Evolutionary conservation across 2,888 invertebrate genomes (phyloP).

Genomic region (Cremastinae sp.): DNA sequence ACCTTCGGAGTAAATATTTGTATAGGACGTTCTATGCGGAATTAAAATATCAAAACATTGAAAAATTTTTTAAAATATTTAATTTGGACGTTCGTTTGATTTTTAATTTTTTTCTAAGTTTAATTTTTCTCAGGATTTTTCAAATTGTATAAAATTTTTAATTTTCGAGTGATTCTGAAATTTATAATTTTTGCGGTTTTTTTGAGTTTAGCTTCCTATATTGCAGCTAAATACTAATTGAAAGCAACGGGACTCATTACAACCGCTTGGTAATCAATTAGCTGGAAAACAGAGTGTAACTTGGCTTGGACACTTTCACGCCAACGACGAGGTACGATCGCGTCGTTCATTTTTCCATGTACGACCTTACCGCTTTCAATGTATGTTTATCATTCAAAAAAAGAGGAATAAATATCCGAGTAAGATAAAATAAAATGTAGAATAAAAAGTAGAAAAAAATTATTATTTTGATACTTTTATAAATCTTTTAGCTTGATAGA

Average conservation of each 20-base stretch:
- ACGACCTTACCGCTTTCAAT: conserved; percentile 45
- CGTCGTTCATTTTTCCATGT: conserved; percentile 16
- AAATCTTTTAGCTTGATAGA: too few relatives aligned
- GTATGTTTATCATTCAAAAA: conserved; percentile 27
- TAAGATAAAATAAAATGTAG: too few relatives aligned
- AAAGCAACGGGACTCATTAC: conserved; percentile 56
- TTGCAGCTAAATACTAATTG: conserved; percentile 4
- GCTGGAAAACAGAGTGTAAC: conserved; percentile 53
- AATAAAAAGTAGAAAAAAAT: too few relatives aligned
- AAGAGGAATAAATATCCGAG: conserved; percentile 11
- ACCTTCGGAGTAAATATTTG: conserved; percentile 6
- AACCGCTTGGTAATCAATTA: conserved; percentile 55
- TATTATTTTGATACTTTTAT: too few relatives aligned
- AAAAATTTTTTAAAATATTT: too few relatives aligned
- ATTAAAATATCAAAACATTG: neutral
- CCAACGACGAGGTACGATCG: conserved; percentile 29
- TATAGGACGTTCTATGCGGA: neutral
- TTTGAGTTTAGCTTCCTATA: too few relatives aligned
- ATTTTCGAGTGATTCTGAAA: too few relatives aligned
- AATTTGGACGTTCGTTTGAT: neutral
- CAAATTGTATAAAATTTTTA: too few relatives aligned
- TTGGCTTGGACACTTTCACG: conserved; percentile 55
- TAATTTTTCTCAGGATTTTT: too few relatives aligned
- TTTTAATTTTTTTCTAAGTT: too few relatives aligned
- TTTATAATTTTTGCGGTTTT: too few relatives aligned